Base-by-base conservation (phyloP, 2,797 vertebrate genomes). In the Fistularia commersonii region DNA sequence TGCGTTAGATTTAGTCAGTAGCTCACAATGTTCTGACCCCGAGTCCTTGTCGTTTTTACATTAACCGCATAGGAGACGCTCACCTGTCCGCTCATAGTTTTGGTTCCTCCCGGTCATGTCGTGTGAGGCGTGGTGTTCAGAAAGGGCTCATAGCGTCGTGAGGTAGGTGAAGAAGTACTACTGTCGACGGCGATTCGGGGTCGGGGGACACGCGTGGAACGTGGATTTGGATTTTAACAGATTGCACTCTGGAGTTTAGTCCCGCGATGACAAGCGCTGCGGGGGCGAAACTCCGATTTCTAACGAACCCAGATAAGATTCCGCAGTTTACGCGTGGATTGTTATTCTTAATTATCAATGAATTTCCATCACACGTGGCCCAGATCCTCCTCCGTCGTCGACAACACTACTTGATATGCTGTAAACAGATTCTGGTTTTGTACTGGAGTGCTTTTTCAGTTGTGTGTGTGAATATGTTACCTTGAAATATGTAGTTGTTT, bases 401-500 rank as follows among this genome's bases (percentile, higher is more conserved):
- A 62, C 36, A 40, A 66, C 65, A 61, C 68, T 64, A 66, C 60
- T 61, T 43, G 33, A 70, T 79, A 66, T 74, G 76, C 75, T 74
- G 74, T 78, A 71, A 79, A 82, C 77, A 77, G 75, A 80, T 78
- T 79, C 82, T 79, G 77, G 72, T 86, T 88, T 84, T 81, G 74
- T 88, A 78, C 83, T 83, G 81, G 82, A 89, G 83, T 81, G 79
- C 72, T 76, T 81, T 82, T 70, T 42, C 59, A 62, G 72, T 84
- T 86, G 85, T 23, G 23, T 83, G 74, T 89, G 84, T 89, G 81
- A 48, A 71, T 82, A 75, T 78, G 69, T 83, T 84, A 63, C 68
- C 74, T 85, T 78, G 43, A 70, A 66, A 70, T 80, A 71, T 74
- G 76, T 84, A 79, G 56, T 77, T 76, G 59, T 81, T 76, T 58